These are phyloP conservation scores for Lithosia quadra DNA, from an alignment of 2,888 invertebrate species.

Conservation along the genomic window DNA sequence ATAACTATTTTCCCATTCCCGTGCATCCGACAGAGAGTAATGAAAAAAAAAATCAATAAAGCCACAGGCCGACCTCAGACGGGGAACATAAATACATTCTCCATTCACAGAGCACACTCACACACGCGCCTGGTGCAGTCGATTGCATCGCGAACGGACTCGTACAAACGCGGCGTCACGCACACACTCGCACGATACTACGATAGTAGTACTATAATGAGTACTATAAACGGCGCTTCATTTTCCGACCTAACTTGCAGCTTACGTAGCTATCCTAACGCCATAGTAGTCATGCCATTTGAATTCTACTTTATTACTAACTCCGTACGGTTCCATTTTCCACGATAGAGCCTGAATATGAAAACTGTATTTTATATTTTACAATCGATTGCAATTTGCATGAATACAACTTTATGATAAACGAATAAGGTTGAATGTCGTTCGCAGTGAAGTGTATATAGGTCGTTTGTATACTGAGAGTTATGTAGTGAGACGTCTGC, in stretches of 20 bases:
- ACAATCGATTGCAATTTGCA: conserved; percentile 21
- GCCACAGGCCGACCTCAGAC: conserved; percentile 64
- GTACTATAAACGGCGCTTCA: conserved; percentile 83
- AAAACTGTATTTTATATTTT: conserved; percentile 52
- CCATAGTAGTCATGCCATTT: conserved; percentile 37
- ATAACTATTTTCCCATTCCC: conserved; percentile 53
- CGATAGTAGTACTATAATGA: conserved; percentile 80
- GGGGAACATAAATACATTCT: conserved; percentile 64
- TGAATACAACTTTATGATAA: conserved; percentile 25
- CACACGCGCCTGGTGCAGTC: conserved; percentile 55
- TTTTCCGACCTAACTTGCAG: conserved; percentile 77
- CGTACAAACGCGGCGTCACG: conserved; percentile 46
- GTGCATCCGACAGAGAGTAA: conserved; percentile 53
- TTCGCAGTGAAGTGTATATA: conserved; percentile 37
- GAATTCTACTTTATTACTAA: conserved; percentile 55
- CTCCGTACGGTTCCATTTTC: conserved; percentile 49
- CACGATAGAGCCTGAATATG: conserved; percentile 31
- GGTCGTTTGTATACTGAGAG: conserved; percentile 50
- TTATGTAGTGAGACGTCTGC: conserved; percentile 72
- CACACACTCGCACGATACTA: conserved; percentile 72
- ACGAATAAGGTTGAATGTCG: conserved; percentile 43
- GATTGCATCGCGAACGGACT: conserved; percentile 57
- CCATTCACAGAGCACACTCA: conserved; percentile 75
- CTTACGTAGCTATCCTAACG: conserved; percentile 58
- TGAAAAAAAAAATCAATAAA: conserved; percentile 72